Percentiles rank a stretch among this genome's conserved stretches.
phyloP scores from a whole-genome alignment of 2,888 invertebrate species.

The Hydriomena furcata region DNA sequence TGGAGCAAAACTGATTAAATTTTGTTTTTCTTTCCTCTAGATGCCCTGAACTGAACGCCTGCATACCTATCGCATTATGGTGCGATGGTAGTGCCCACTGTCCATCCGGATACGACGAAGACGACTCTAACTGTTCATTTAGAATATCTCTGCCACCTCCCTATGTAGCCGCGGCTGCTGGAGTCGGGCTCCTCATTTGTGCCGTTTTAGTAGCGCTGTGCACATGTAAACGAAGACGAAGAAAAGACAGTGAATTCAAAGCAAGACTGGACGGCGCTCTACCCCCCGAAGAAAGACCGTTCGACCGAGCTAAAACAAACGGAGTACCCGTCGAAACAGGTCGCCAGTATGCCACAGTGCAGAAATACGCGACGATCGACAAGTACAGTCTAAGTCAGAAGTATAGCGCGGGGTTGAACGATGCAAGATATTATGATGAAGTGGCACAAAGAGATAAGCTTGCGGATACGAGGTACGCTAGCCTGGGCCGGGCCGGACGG shows the following conservation, averaged over 20 bases:
- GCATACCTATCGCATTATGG: constrained; percentile 90
- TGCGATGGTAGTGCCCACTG: constrained; percentile 92
- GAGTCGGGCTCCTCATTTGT: constrained; percentile 83
- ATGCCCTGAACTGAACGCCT: constrained; percentile 92
- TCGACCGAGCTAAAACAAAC: constrained; percentile 82
- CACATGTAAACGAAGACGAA: constrained; percentile 83
- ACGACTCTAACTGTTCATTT: constrained; percentile 89
- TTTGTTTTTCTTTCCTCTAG: constrained; percentile 64
- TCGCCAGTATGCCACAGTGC: constrained; percentile 76
- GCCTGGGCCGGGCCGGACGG: constrained; percentile 72
- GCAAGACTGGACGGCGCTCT: constrained; percentile 83
- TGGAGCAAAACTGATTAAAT: constrained; percentile 9
- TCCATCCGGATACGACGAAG: constrained; percentile 92
- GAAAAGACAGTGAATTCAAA: constrained; percentile 84
- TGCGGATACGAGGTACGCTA: constrained; percentile 78
- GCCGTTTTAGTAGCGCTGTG: constrained; percentile 84
- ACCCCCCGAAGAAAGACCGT: constrained; percentile 84
- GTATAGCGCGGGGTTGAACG: constrained; percentile 79
- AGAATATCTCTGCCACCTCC: constrained; percentile 86
- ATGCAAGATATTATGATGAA: constrained; percentile 79
- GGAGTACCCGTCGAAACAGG: constrained; percentile 67
- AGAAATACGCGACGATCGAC: constrained; percentile 81
- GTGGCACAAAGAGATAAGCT: constrained; percentile 80
- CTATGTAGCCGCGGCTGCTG: constrained; percentile 86
- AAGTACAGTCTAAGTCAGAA: constrained; percentile 81